phyloP scores from a whole-genome alignment of 2,888 invertebrate genomes.

The Volucella inflata region DNA sequence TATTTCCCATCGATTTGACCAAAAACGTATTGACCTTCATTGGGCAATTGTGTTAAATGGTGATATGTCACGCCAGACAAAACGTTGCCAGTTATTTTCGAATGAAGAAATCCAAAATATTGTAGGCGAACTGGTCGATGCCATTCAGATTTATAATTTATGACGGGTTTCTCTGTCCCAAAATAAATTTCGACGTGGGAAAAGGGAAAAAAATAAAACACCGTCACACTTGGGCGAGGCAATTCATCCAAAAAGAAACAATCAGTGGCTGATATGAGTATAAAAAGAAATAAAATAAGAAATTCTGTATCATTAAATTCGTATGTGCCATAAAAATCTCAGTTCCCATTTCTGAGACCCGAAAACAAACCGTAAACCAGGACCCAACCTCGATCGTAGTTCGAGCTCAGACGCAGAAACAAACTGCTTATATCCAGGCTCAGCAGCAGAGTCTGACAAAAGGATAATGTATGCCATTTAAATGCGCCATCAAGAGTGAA shows the following conservation, averaged over 20 bases:
- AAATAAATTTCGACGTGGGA: neutral
- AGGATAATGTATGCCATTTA: slow-evolving; percentile 70
- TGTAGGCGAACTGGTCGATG: slow-evolving; percentile 57
- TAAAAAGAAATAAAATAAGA: neutral
- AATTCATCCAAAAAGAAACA: slow-evolving; percentile 48
- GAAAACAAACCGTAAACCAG: slow-evolving; percentile 29
- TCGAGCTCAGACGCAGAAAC: too few relatives aligned
- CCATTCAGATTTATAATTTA: slow-evolving; percentile 54
- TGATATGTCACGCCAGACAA: slow-evolving; percentile 67
- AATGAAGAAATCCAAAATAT: slow-evolving; percentile 26
- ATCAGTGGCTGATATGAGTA: slow-evolving; percentile 41
- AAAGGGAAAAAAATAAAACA: slow-evolving; percentile 8
- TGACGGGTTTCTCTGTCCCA: slow-evolving; percentile 21
- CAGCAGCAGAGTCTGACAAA: neutral
- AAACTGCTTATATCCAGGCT: neutral
- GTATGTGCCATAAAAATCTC: slow-evolving; percentile 15
- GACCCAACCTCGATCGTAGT: slow-evolving; percentile 35
- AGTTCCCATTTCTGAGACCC: neutral
- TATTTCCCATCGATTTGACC: slow-evolving; percentile 4
- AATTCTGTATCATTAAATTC: slow-evolving; percentile 43
- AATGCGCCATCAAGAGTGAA: slow-evolving; percentile 69
- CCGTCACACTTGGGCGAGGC: slow-evolving; percentile 49
- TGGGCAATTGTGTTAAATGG: slow-evolving; percentile 20
- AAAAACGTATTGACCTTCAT: slow-evolving; percentile 55
- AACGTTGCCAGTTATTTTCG: slow-evolving; percentile 57